Base-by-base conservation (phyloP, 1,140 invertebrate genomes). In the Papilio aristodemus region DNA sequence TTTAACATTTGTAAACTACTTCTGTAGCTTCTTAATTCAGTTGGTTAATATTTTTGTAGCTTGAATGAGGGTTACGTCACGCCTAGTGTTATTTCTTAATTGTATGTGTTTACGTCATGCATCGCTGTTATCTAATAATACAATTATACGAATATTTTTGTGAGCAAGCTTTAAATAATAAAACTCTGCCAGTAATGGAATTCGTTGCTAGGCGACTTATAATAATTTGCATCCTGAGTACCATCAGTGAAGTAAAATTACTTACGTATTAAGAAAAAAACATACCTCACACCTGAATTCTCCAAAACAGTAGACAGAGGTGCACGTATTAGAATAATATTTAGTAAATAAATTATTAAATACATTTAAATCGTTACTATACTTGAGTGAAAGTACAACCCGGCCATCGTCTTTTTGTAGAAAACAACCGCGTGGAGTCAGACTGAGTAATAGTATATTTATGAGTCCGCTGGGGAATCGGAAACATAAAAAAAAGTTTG, bases 1-100 rank as follows among this genome's bases (percentile, higher is more conserved):
- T 76, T 77, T 72, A 73, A 10, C n/a, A 11, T 38, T 38, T n/a
- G 14, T 43, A 64, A 27, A 10, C 38, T 10, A 11, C 43, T 19
- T 38, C 17, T 36, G 17, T 14, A n/a, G 10, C 14, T 27, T 14
- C 10, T 38, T 38, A 22, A 62, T 62, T 60, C 17, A 1, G 36
- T 39, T 38, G 32, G 59, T 9, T 62, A 38, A 39, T 19, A 62
- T 39, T 60, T 60, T 37, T 62, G 7, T n/a, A 64, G 39, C 14
- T 25, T 64, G 62, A 43, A 64, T 64, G 62, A n/a, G 4, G 59
- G 36, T 37, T 19, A 38, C 32, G 46, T 54, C 46, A 54, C 10
- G 1, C 43, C 9, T 50, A 50, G 43, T 50, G 8, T 43, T 43
- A 19, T 50, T 22, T 19, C 10, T 10, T 22, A 17, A 32, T 32